Evolutionary conservation across 2,113 vertebrate genomes (phyloP).

Genomic region (Hippocampus barbouri): DNA sequence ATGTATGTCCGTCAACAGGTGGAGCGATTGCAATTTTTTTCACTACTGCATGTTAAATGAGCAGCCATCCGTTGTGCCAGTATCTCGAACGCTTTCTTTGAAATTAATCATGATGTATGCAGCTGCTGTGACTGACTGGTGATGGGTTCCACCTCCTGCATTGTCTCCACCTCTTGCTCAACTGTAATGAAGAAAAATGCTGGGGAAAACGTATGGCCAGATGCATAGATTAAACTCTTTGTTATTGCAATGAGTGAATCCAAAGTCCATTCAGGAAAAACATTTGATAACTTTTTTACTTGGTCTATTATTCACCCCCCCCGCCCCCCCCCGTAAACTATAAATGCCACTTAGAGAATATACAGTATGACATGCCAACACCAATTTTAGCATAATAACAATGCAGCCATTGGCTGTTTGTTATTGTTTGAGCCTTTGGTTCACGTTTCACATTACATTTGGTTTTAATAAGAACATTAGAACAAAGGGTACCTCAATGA

Average conservation of each 20-base stretch:
- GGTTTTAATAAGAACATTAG: conserved; percentile 30
- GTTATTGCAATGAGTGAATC: neutral
- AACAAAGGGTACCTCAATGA: conserved; percentile 38
- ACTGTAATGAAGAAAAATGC: too few relatives aligned
- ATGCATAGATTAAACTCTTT: neutral
- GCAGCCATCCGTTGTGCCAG: too few relatives aligned
- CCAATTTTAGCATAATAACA: conserved; percentile 12
- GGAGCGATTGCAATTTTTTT: too few relatives aligned
- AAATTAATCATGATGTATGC: too few relatives aligned
- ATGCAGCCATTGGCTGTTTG: conserved; percentile 17
- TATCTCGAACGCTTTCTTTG: too few relatives aligned
- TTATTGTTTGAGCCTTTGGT: conserved; percentile 26
- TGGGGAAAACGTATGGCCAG: neutral
- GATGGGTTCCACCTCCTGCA: too few relatives aligned
- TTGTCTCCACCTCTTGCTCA: too few relatives aligned
- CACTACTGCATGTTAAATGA: too few relatives aligned
- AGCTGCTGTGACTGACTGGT: too few relatives aligned
- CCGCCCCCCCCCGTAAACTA: neutral
- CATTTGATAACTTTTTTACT: conserved; percentile 7
- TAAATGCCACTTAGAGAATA: conserved; percentile 1
- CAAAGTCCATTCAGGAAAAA: neutral
- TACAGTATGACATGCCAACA: conserved; percentile 15
- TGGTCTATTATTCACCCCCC: neutral
- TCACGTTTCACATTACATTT: neutral
- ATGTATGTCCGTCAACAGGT: too few relatives aligned